phyloP scores from a whole-genome alignment of 1,140 invertebrate genomes.

The Aphelinus atriplicis region DNA sequence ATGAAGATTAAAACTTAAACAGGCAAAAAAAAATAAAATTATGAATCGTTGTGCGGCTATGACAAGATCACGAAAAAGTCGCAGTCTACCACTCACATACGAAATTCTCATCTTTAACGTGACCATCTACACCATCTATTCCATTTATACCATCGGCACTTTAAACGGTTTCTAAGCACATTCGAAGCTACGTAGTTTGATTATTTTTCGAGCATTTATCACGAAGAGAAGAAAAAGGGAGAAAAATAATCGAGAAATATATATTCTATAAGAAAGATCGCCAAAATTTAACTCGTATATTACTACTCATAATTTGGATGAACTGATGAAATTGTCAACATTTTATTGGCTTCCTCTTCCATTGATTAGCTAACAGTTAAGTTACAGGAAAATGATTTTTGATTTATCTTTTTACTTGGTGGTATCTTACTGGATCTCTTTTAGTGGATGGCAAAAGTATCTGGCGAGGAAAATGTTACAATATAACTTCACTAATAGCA shows the following conservation, averaged over 20 bases:
- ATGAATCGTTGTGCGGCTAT: no score
- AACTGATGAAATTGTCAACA: background rate
- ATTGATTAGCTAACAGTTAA: background rate
- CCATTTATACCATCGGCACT: constrained; percentile 35
- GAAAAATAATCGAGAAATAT: background rate
- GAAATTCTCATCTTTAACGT: constrained; percentile 30
- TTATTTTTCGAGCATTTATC: constrained; percentile 4
- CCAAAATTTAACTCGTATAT: background rate
- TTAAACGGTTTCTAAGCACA: constrained; percentile 22
- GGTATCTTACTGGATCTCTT: no score
- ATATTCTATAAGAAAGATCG: no score
- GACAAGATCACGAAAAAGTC: no score
- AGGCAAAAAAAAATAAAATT: no score
- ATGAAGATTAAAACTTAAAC: no score
- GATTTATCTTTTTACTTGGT: background rate
- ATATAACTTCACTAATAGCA: no score
- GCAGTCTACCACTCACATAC: background rate
- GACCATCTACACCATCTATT: constrained; percentile 10
- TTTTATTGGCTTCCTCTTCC: background rate
- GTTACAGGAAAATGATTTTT: background rate
- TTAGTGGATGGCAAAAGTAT: no score
- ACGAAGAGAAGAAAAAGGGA: constrained; percentile 17
- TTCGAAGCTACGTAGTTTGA: constrained; percentile 28
- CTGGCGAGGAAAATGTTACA: no score
- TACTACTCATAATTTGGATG: constrained; percentile 4